Evolutionary conservation across 2,888 invertebrate genomes (phyloP).

Genomic region (Xylota segnis): DNA sequence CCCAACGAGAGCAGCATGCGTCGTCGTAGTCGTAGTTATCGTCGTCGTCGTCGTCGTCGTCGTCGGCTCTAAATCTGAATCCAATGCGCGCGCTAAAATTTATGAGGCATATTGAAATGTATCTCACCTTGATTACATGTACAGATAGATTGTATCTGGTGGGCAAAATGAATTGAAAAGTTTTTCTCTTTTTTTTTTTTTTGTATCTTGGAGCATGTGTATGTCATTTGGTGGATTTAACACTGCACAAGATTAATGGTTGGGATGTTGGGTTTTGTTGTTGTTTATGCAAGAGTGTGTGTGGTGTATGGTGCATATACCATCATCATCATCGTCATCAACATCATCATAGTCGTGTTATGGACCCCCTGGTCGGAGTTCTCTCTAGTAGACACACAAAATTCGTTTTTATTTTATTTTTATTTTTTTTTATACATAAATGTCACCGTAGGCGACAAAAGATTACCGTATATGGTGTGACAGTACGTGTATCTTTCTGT

Average conservation of each 20-base stretch:
- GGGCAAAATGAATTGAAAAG: conserved; percentile 75
- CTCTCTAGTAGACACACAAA: conserved; percentile 67
- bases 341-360: conserved; percentile 69
- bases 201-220: conserved; percentile 71
- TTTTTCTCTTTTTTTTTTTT: conserved; percentile 44
- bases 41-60: conserved; percentile 30
- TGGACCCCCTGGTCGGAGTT: conserved; percentile 64
- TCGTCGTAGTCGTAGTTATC: conserved; percentile 21
- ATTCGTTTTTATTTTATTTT: conserved; percentile 28
- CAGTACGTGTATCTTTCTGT: conserved; percentile 72
- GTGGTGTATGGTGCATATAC: conserved; percentile 61
- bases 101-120: conserved; percentile 83
- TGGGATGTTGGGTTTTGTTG: conserved; percentile 71
- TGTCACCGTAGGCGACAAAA: conserved; percentile 77
- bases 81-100: conserved; percentile 79
- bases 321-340: conserved; percentile 74
- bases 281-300: conserved; percentile 33
- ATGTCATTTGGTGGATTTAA: conserved; percentile 76
- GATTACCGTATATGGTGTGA: conserved; percentile 75
- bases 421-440: conserved; percentile 46
- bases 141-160: conserved; percentile 76
- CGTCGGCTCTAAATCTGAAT: conserved; percentile 69
- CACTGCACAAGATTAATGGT: conserved; percentile 77
- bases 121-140: conserved; percentile 82
- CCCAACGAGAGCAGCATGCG: conserved; percentile 49